These are phyloP conservation scores for Hydriomena furcata DNA, from an alignment of 2,888 invertebrate genomes.

Conservation along the genomic window DNA sequence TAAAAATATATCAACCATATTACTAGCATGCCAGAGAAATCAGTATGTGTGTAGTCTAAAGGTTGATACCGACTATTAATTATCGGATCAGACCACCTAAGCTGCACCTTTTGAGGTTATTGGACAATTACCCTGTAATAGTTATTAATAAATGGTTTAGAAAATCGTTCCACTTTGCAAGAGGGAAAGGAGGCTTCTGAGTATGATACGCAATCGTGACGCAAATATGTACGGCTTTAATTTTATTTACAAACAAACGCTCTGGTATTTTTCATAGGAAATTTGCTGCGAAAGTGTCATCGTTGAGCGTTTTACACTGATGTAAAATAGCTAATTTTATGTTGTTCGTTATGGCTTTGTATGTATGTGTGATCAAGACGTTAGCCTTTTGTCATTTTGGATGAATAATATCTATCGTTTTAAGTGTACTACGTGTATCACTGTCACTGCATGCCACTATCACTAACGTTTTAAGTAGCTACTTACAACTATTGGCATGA, in stretches of 20 bases:
- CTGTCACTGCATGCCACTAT: too few relatives aligned
- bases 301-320: background rate
- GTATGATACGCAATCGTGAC: constrained; percentile 29
- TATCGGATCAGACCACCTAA: constrained; percentile 28
- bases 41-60: constrained; percentile 8
- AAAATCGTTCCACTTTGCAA: constrained; percentile 36
- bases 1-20: too few relatives aligned
- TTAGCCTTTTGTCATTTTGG: background rate
- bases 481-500: too few relatives aligned
- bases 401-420: too few relatives aligned
- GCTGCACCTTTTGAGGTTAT: constrained; percentile 37
- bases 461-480: too few relatives aligned
- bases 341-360: too few relatives aligned
- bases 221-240: constrained; percentile 37
- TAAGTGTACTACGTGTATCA: too few relatives aligned
- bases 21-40: background rate
- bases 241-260: constrained; percentile 37
- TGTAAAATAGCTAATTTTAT: background rate
- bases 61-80: constrained; percentile 15
- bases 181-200: constrained; percentile 26
- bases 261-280: constrained; percentile 16
- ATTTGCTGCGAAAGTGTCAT: constrained; percentile 13
- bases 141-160: constrained; percentile 39
- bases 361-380: too few relatives aligned
- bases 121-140: constrained; percentile 43